A percentile compares a stretch with the other conserved stretches of the same genome.
These are phyloP conservation scores for Dolichallabes microphthalmus DNA, from an alignment of 2,113 vertebrate species.

Conservation along the genomic window DNA sequence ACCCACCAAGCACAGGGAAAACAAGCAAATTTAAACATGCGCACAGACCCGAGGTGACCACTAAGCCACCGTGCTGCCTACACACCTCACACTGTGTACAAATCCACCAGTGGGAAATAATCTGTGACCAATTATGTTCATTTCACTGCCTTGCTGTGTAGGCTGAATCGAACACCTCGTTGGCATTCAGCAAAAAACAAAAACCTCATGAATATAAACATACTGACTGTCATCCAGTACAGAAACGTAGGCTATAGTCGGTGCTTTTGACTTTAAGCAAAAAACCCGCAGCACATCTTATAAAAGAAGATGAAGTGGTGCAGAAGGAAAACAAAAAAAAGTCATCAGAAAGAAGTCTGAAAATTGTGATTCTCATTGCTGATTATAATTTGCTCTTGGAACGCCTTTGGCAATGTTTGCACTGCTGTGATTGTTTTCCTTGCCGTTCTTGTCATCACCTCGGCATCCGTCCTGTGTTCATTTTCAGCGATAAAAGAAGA, in stretches of 20 bases:
- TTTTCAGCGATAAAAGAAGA: slow-evolving; percentile 4
- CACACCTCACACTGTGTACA: too few species aligned
- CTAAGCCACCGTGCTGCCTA: too few species aligned
- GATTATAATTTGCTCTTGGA: slow-evolving; percentile 16
- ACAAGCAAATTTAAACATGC: too few species aligned
- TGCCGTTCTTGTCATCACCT: slow-evolving; percentile 15
- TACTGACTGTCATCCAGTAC: not conserved
- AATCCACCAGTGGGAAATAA: not conserved
- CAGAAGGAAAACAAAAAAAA: not conserved
- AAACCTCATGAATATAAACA: slow-evolving; percentile 9
- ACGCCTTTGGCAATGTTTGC: slow-evolving; percentile 26
- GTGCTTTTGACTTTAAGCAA: not conserved
- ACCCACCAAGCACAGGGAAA: too few species aligned
- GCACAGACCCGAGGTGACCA: too few species aligned
- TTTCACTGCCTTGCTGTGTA: not conserved
- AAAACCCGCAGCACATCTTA: not conserved
- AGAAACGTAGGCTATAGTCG: not conserved
- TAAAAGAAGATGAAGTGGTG: not conserved
- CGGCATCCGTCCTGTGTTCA: not conserved
- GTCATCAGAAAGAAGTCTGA: not conserved
- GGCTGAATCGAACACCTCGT: not conserved
- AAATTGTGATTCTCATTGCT: slow-evolving; percentile 20
- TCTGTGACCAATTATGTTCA: not conserved
- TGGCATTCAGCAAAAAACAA: not conserved
- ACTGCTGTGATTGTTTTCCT: slow-evolving; percentile 20